Conservation (phyloP, 2,888 invertebrate genomes). For the Noctua fimbriata region DNA sequence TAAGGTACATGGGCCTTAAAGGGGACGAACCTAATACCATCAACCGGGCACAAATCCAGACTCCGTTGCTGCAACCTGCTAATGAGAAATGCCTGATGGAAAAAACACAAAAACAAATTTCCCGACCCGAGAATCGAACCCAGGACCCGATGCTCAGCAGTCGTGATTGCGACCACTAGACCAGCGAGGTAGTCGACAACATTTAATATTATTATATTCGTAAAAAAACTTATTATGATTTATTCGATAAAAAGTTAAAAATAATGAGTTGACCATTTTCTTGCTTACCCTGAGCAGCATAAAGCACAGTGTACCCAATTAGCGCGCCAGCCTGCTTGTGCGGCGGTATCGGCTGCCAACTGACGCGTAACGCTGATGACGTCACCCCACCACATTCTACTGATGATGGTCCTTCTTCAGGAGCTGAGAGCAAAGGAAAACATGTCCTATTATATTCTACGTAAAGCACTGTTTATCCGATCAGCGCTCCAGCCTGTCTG, state of each 20-base stretch:
- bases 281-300: slow-evolving; percentile 90
- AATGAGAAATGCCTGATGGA: too few species aligned
- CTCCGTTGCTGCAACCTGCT: too few species aligned
- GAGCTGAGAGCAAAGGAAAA: slow-evolving; percentile 88
- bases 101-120: too few species aligned
- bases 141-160: too few species aligned
- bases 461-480: background rate
- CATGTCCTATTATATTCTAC: background rate
- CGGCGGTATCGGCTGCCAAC: slow-evolving; percentile 93
- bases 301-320: slow-evolving; percentile 95
- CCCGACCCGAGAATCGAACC: too few species aligned
- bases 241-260: background rate
- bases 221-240: background rate
- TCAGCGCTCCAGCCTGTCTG: background rate
- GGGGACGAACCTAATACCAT: too few species aligned
- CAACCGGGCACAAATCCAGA: too few species aligned
- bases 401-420: slow-evolving; percentile 94
- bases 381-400: slow-evolving; percentile 94
- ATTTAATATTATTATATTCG: too few species aligned
- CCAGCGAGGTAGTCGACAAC: too few species aligned
- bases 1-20: too few species aligned
- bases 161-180: too few species aligned
- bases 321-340: slow-evolving; percentile 94
- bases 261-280: background rate
- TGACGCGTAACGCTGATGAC: slow-evolving; percentile 94